phyloP scores from a whole-genome alignment of 1,140 invertebrate species.

The Neuroterus valhalla region DNA sequence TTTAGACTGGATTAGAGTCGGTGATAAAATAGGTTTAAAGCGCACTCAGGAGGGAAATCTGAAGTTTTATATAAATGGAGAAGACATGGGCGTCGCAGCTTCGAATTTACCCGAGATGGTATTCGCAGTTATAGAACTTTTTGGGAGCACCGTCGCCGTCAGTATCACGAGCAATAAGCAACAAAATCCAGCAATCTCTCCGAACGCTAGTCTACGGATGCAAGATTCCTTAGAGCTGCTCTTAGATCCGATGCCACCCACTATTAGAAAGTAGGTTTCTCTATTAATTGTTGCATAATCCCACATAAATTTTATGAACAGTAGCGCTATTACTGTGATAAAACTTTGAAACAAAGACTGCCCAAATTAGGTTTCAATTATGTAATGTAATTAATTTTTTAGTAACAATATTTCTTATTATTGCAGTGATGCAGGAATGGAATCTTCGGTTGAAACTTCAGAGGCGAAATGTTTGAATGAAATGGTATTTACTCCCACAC shows the following conservation, averaged over 20 bases:
- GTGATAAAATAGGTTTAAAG: conserved; percentile 83
- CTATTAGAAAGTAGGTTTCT: conserved; percentile 64
- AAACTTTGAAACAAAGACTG: no score
- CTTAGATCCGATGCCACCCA: conserved; percentile 76
- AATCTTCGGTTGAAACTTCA: conserved; percentile 69
- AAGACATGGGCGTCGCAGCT: conserved; percentile 89
- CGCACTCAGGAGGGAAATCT: conserved; percentile 78
- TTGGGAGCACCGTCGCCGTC: conserved; percentile 80
- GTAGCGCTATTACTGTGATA: conserved; percentile 19
- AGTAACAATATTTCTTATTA: conserved; percentile 20
- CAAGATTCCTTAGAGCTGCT: conserved; percentile 81
- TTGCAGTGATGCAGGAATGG: conserved; percentile 67
- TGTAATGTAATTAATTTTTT: conserved; percentile 2
- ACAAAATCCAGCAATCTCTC: conserved; percentile 72
- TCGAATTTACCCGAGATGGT: conserved; percentile 86
- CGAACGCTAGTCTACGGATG: conserved; percentile 77
- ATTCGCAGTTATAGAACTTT: conserved; percentile 85
- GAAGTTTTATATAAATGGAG: conserved; percentile 84
- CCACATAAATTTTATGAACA: conserved; percentile 3
- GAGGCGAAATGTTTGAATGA: conserved; percentile 71
- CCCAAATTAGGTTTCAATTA: no score
- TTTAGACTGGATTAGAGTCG: conserved; percentile 86
- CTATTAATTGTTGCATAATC: neutral
- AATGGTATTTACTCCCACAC: conserved; percentile 65
- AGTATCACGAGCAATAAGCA: conserved; percentile 78